Evolutionary conservation across 2,797 vertebrate species (phyloP).

Genomic region (Pagetopsis macropterus): DNA sequence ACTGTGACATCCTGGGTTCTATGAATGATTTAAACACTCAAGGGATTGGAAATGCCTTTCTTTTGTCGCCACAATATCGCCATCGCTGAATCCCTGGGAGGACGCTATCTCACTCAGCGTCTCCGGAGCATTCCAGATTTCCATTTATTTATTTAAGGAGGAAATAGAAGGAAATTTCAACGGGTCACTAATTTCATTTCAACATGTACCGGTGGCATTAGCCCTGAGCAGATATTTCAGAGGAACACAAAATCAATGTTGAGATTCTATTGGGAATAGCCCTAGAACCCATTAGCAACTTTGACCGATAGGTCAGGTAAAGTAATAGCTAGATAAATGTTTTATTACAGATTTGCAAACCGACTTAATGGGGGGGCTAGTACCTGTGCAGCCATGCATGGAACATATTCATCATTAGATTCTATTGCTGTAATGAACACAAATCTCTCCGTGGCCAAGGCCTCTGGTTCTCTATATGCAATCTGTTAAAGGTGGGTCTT

Average conservation of each 20-base stretch:
- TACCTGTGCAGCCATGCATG: slow-evolving; percentile 81
- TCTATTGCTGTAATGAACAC: slow-evolving; percentile 74
- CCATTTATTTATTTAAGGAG: slow-evolving; percentile 85
- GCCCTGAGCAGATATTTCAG: slow-evolving; percentile 86
- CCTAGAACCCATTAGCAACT: slow-evolving; percentile 91
- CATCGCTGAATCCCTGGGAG: slow-evolving; percentile 49
- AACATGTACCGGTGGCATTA: slow-evolving; percentile 83
- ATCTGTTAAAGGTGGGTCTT: slow-evolving; percentile 55
- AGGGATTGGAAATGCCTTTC: slow-evolving; percentile 76
- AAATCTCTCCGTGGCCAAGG: slow-evolving; percentile 60
- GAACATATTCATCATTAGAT: slow-evolving; percentile 81
- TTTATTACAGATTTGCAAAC: slow-evolving; percentile 93
- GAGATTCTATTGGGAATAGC: slow-evolving; percentile 86
- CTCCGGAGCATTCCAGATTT: slow-evolving; percentile 77
- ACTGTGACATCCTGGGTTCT: slow-evolving; percentile 62
- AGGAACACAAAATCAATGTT: slow-evolving; percentile 87
- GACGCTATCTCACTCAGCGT: slow-evolving; percentile 68
- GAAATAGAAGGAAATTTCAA: slow-evolving; percentile 84
- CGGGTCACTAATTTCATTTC: slow-evolving; percentile 88
- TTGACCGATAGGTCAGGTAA: slow-evolving; percentile 92
- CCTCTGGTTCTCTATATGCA: slow-evolving; percentile 47
- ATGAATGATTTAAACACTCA: slow-evolving; percentile 79
- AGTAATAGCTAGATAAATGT: slow-evolving; percentile 96
- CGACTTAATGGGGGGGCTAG: slow-evolving; percentile 87
- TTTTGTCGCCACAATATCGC: slow-evolving; percentile 61